These are phyloP conservation scores for Tetramorium parvispinum DNA, from an alignment of 1,140 invertebrate species.

Conservation along the genomic window DNA sequence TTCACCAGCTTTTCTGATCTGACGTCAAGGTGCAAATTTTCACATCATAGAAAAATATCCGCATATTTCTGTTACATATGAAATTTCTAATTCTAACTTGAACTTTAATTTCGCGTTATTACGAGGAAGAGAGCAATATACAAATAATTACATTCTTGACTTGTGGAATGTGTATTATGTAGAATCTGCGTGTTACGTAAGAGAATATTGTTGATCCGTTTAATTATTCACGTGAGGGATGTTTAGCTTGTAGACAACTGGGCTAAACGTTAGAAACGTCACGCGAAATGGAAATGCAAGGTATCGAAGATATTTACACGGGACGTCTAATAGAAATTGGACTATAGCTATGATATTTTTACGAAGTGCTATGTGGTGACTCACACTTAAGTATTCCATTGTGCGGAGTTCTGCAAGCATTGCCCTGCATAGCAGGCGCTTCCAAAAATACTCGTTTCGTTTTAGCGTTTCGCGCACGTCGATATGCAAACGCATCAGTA, in stretches of 20 bases:
- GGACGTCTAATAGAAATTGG: not conserved
- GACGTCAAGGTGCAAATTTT: constrained; percentile 9
- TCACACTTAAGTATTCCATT: constrained; percentile 53
- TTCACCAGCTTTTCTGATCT: constrained; percentile 5
- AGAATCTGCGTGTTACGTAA: not conserved
- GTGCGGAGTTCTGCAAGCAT: constrained; percentile 17
- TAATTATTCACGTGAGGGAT: not conserved
- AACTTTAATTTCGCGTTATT: not conserved
- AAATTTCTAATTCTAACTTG: not conserved
- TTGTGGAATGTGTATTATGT: not conserved
- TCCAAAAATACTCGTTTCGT: constrained; percentile 53
- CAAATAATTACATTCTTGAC: not conserved
- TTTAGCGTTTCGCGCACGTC: constrained; percentile 42
- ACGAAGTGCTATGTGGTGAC: constrained; percentile 9
- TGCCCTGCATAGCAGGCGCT: constrained; percentile 25
- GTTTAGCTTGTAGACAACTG: not conserved
- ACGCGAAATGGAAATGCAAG: not conserved
- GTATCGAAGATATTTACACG: not conserved
- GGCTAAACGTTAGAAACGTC: not conserved
- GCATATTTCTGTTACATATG: not conserved
- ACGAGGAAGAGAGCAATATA: not conserved
- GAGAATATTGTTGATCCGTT: not conserved
- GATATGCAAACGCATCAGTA: constrained; percentile 54
- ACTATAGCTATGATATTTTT: constrained; percentile 16
- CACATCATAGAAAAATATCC: not conserved